phyloP scores from a whole-genome alignment of 2,113 vertebrate genomes.

The Epinephelus cyanopodus region DNA sequence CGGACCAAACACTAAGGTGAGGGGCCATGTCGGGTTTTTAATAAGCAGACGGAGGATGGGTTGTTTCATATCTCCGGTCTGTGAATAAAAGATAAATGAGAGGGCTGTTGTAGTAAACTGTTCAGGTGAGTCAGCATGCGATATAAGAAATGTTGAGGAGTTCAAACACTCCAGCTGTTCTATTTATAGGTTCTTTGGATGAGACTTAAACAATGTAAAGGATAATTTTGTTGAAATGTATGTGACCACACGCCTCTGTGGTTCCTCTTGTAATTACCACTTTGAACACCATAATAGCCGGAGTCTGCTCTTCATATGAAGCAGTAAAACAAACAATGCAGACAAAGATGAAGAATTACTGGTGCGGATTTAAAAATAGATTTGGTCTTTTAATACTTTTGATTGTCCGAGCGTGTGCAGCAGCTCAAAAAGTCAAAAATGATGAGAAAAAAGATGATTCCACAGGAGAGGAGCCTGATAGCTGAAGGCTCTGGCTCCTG shows the following conservation, averaged over 20 bases:
- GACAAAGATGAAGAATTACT: not conserved
- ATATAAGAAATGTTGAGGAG: not conserved
- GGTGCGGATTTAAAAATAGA: not conserved
- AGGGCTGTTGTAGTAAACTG: not conserved
- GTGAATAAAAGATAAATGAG: too few species aligned
- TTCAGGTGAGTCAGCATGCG: too few species aligned
- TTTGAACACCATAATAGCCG: not conserved
- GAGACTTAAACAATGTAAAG: not conserved
- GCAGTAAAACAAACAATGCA: not conserved
- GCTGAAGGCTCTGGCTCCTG: too few species aligned
- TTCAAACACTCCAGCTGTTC: not conserved
- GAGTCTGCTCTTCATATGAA: not conserved
- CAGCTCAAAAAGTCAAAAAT: not conserved
- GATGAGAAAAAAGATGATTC: too few species aligned
- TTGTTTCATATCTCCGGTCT: not conserved
- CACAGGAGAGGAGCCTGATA: too few species aligned
- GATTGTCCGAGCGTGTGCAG: not conserved
- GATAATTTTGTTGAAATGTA: not conserved
- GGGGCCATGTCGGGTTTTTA: not conserved
- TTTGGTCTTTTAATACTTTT: not conserved
- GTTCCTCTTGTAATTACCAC: not conserved
- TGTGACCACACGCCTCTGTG: not conserved
- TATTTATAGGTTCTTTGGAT: not conserved
- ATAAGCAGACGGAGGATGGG: not conserved
- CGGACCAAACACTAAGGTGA: conserved; percentile 81